phyloP scores from a whole-genome alignment of 2,888 invertebrate species.

The Lypha dubia region DNA sequence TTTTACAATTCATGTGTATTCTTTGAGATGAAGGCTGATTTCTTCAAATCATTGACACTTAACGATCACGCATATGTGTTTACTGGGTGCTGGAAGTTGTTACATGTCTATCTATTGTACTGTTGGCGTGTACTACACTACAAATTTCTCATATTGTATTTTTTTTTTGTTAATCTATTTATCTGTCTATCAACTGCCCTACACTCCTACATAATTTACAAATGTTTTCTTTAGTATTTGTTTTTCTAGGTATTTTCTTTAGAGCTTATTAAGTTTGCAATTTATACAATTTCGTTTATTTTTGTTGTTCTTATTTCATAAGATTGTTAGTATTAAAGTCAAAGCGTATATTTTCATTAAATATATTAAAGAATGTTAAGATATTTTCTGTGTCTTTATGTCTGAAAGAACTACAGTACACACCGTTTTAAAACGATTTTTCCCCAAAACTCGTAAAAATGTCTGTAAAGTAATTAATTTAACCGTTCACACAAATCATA shows the following conservation, averaged over 20 bases:
- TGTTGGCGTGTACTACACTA: conserved; percentile 64
- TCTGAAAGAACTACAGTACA: neutral
- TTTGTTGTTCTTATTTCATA: conserved; percentile 45
- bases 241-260: conserved; percentile 58
- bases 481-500: too few species aligned
- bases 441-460: too few species aligned
- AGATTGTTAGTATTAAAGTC: neutral
- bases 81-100: neutral
- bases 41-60: too few species aligned
- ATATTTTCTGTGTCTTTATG: neutral
- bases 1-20: too few species aligned
- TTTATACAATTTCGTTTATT: conserved; percentile 5
- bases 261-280: conserved; percentile 55
- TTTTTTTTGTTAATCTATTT: conserved; percentile 18
- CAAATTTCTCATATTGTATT: conserved; percentile 21
- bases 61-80: too few species aligned
- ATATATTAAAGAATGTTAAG: conserved; percentile 33
- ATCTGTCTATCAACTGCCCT: conserved; percentile 14
- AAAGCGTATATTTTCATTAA: conserved; percentile 32
- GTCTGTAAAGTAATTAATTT: too few species aligned
- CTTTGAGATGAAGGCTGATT: too few species aligned
- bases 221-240: conserved; percentile 23
- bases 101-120: conserved; percentile 62
- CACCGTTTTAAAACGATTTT: neutral
- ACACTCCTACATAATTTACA: too few species aligned